A percentile compares a stretch with the other conserved stretches of the same genome.
These are phyloP conservation scores for Donacobius atricapilla DNA, from an alignment of 2,113 vertebrate species.

Conservation along the genomic window DNA sequence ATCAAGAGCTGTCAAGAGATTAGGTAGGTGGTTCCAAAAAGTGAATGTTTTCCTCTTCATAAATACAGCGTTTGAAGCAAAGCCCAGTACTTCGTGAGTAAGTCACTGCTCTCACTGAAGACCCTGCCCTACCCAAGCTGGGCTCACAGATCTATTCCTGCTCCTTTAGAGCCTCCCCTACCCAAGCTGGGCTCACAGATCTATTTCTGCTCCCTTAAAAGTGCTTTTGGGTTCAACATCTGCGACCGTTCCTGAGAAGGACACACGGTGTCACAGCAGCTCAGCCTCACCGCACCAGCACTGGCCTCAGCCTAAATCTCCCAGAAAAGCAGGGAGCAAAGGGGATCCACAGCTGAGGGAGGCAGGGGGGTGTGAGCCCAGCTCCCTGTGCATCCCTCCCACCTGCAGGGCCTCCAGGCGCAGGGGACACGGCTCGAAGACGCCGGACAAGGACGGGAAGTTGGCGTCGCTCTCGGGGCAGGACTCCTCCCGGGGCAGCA, in stretches of 20 bases:
- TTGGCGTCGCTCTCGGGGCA: constrained; percentile 78
- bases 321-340: background rate
- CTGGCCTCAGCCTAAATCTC: background rate
- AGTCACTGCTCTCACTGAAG: background rate
- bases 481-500: constrained; percentile 82
- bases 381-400: background rate
- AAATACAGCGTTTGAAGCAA: background rate
- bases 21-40: background rate
- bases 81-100: background rate
- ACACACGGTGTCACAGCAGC: background rate
- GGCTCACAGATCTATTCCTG: background rate
- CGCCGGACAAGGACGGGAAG: background rate
- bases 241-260: background rate
- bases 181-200: background rate
- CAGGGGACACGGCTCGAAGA: constrained; percentile 86
- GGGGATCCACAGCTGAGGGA: accelerated
- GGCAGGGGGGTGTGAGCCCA: too few relatives aligned
- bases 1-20: background rate
- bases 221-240: background rate
- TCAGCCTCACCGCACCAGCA: background rate
- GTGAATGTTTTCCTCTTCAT: background rate
- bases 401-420: constrained; percentile 94
- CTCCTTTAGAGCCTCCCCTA: background rate
- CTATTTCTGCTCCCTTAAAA: background rate
- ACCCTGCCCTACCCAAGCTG: accelerated